phyloP scores from a whole-genome alignment of 2,113 vertebrate genomes.

The Trochalopteron elliotii region DNA sequence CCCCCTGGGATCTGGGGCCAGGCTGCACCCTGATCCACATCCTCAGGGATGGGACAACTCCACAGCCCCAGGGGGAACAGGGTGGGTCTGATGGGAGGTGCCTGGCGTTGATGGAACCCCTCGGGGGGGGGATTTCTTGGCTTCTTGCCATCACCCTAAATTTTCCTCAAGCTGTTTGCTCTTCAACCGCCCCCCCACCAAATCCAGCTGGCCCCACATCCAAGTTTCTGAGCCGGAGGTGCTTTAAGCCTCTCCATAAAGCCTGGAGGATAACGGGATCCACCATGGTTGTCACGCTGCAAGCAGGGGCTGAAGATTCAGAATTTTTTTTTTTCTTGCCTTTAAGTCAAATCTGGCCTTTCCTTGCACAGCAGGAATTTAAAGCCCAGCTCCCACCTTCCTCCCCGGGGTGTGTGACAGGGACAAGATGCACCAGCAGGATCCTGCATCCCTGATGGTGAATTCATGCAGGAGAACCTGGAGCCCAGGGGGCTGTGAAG shows the following conservation, averaged over 20 bases:
- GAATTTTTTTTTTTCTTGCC: neutral
- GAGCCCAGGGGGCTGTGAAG: neutral
- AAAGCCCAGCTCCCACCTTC: neutral
- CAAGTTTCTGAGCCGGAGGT: neutral
- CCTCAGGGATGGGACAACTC: accelerated
- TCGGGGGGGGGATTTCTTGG: neutral
- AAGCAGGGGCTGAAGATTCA: neutral
- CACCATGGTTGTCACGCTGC: conserved; percentile 22
- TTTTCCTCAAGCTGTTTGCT: neutral
- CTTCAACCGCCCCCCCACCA: accelerated
- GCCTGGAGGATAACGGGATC: conserved; percentile 18
- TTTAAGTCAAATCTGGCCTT: neutral
- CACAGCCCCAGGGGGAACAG: accelerated
- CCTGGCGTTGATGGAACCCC: accelerated
- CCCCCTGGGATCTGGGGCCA: accelerated
- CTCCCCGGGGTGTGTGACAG: accelerated
- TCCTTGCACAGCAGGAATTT: conserved; percentile 38
- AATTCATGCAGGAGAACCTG: neutral
- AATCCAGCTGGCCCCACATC: neutral
- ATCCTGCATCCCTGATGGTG: neutral
- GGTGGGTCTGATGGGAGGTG: neutral
- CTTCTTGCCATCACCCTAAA: neutral
- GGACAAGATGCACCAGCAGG: accelerated
- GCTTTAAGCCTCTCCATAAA: conserved; percentile 18
- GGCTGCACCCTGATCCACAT: accelerated